Percentiles rank a stretch among this genome's conserved stretches.
Evolutionary conservation across 2,113 vertebrate species (phyloP).

Genomic region (Macrotus californicus): DNA sequence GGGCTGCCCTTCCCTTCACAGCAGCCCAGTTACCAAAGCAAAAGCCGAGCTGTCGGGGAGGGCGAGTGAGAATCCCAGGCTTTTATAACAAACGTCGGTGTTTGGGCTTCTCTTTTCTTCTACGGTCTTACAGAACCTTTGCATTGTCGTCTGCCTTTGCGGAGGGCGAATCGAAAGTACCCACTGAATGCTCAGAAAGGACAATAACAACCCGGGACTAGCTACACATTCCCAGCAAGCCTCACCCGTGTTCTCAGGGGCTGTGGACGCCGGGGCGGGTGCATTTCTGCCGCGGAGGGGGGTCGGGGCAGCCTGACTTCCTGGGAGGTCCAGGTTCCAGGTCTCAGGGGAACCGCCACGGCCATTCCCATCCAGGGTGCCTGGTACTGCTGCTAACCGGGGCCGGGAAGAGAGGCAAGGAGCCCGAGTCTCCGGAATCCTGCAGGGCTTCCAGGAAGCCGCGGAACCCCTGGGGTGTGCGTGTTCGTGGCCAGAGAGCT

Average conservation of each 20-base stretch:
- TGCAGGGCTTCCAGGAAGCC: not conserved
- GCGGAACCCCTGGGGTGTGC: not conserved
- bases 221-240: not conserved
- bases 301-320: not conserved
- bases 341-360: fast-evolving
- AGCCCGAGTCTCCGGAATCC: not conserved
- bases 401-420: not conserved
- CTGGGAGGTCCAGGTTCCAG: not conserved
- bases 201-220: not conserved
- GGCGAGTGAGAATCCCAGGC: not conserved
- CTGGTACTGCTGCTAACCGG: not conserved
- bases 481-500: not conserved
- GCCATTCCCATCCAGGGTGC: not conserved
- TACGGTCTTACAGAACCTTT: fast-evolving
- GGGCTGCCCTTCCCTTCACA: not conserved
- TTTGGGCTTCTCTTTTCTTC: not conserved
- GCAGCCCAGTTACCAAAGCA: not conserved
- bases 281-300: not conserved
- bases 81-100: fast-evolving
- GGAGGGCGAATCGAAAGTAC: not conserved
- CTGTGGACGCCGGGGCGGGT: fast-evolving
- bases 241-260: not conserved
- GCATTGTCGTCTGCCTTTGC: not conserved
- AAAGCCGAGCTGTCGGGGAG: not conserved
- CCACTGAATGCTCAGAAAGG: not conserved